Base-by-base conservation (phyloP, 2,888 invertebrate species). In the Synanthedon formicaeformis region DNA sequence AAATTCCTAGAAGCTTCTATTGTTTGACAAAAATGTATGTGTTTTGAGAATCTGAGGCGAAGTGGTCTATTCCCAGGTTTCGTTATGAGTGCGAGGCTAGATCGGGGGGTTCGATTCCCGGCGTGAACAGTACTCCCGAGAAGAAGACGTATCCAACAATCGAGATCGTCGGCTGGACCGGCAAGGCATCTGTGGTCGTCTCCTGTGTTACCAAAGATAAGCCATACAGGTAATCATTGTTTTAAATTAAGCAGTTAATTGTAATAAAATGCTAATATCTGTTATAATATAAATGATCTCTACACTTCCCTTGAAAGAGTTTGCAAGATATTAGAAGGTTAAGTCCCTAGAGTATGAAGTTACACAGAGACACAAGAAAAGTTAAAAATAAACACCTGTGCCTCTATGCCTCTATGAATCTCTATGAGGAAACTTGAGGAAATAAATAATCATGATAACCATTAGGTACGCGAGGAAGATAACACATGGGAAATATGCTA, bases 11-110 rank as follows among this genome's bases (percentile, higher is more conserved):
- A 34, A 34, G 34, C 10, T 34, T 34, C 34, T 34, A 34, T 34
- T 34, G 34, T 34, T 34, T 16, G n/a, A 45, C 41, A 23, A 51
- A 51, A 27, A 18, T 16, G 18, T 16, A 50, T 48, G 69, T 66
- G 56, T 62, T 52, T 6, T 2, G 8, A 34, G 34, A 34, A 34
- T 34, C 8, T 5, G 34, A 34, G 34, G 34, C 10, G 34, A n/a
- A 6, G 10, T 34, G 10, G 10, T 10, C 8, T 49, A 0, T 16
- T 12, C 1, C 27, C 78, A 88, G 94, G 60, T 97, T 96, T 82
- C 91, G 97, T 8, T 98, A 98, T 81, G 96, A 96, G 75, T 98
- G 98, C 87, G 98, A 98, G 81, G 98, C 98, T 4, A 90, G 98
- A 70, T 97, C 96, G 18, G 98, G 98, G 56, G 98, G 98, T 41